Conservation (phyloP, 2,797 vertebrate species). For the Sarcoramphus papa region DNA sequence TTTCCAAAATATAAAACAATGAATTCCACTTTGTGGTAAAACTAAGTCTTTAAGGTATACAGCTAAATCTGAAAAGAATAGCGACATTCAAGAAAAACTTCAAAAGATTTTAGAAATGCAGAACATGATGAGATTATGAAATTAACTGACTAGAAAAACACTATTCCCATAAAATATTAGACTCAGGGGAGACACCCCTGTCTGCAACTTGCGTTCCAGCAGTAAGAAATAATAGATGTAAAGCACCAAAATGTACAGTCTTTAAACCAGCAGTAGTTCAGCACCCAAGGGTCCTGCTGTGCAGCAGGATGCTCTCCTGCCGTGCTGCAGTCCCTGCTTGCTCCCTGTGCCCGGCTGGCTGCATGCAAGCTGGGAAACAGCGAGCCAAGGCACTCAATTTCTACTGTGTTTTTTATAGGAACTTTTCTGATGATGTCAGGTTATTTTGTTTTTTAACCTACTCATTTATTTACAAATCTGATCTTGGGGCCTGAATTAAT, state of each 20-base stretch:
- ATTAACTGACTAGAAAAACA: background rate
- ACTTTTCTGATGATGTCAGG: background rate
- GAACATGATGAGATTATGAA: background rate
- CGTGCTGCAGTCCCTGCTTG: background rate
- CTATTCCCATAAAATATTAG: background rate
- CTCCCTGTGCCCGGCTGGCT: background rate
- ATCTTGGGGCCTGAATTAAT: background rate
- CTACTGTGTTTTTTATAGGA: background rate
- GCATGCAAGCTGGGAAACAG: background rate
- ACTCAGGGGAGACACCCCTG: background rate
- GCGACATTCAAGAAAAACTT: background rate
- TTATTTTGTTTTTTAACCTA: background rate
- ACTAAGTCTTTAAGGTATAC: background rate
- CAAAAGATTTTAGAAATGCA: background rate
- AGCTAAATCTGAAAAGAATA: background rate
- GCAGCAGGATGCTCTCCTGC: background rate
- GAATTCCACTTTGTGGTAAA: background rate
- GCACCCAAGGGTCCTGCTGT: background rate
- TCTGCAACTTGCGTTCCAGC: background rate
- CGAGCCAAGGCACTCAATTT: rapidly evolving
- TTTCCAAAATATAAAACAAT: background rate
- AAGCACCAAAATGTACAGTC: background rate
- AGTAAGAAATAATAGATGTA: background rate
- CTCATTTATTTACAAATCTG: background rate
- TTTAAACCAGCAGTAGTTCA: background rate